Percentiles rank a stretch among this genome's conserved stretches.
phyloP scores from a whole-genome alignment of 64 coral and sea anemone species.

The Cladopsammia gracilis region DNA sequence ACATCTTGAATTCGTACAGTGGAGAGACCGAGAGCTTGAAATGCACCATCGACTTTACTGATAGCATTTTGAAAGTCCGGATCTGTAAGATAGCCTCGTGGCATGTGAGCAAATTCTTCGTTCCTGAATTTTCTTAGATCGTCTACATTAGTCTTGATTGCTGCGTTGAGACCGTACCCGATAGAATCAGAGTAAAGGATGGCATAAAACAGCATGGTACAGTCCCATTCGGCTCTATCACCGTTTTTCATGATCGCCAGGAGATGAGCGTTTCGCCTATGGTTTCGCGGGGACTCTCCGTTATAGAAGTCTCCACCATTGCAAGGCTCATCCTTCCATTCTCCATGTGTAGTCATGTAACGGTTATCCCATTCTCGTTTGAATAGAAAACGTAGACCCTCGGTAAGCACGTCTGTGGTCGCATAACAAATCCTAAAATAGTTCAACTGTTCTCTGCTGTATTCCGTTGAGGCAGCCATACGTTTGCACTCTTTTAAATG shows the following conservation, averaged over 20 bases:
- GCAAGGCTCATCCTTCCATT: neutral
- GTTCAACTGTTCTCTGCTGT: neutral
- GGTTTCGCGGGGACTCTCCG: slow-evolving; percentile 6
- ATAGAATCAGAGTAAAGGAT: slow-evolving; percentile 57
- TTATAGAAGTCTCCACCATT: slow-evolving; percentile 25
- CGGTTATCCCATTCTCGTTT: slow-evolving; percentile 14
- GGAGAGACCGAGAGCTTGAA: slow-evolving; percentile 21
- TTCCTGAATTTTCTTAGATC: slow-evolving; percentile 53
- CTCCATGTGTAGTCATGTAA: neutral
- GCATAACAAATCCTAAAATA: neutral
- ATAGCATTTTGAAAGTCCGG: slow-evolving; percentile 31
- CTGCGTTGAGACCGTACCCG: slow-evolving; percentile 20
- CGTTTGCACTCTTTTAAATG: no score
- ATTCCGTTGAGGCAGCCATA: neutral
- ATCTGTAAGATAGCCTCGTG: slow-evolving; percentile 7
- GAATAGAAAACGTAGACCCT: slow-evolving; percentile 5
- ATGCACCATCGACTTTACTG: slow-evolving; percentile 23
- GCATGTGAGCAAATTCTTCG: slow-evolving; percentile 39
- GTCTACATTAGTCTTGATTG: slow-evolving; percentile 33
- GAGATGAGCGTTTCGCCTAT: neutral
- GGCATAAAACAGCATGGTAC: slow-evolving; percentile 28
- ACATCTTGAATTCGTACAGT: slow-evolving; percentile 31
- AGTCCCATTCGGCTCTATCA: slow-evolving; percentile 14
- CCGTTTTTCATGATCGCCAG: slow-evolving; percentile 24
- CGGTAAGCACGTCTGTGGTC: neutral